These are phyloP conservation scores for Lithobates pipiens DNA, from an alignment of 2,797 vertebrate genomes.

Conservation along the genomic window DNA sequence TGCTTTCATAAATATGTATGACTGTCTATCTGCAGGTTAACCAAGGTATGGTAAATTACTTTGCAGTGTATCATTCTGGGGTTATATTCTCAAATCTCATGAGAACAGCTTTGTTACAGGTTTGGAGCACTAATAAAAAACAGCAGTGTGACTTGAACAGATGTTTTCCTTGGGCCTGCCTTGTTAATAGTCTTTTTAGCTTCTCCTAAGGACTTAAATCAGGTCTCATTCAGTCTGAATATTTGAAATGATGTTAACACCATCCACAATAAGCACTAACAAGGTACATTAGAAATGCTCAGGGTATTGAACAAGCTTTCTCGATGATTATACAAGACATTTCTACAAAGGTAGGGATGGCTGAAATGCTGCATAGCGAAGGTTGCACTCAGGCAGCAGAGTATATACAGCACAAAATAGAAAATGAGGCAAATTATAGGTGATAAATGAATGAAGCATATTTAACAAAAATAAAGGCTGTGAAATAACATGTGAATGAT, in stretches of 20 bases:
- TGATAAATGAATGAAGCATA: not conserved
- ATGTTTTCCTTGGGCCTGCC: constrained; percentile 80
- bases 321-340: constrained; percentile 72
- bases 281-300: constrained; percentile 76
- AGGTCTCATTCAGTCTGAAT: constrained; percentile 78
- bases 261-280: constrained; percentile 78
- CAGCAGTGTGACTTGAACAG: constrained; percentile 86
- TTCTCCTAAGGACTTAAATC: constrained; percentile 80
- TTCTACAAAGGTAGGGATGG: constrained; percentile 67
- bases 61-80: constrained; percentile 77
- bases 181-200: constrained; percentile 81
- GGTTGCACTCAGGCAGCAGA: constrained; percentile 37
- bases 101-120: constrained; percentile 75
- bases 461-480: not conserved
- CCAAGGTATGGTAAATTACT: constrained; percentile 79
- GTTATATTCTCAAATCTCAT: constrained; percentile 71
- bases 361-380: constrained; percentile 48
- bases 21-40: constrained; percentile 80
- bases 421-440: not conserved
- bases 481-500: not conserved
- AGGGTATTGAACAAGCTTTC: constrained; percentile 67
- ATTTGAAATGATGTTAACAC: constrained; percentile 81
- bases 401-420: not conserved
- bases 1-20: constrained; percentile 79
- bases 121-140: constrained; percentile 85